Percentiles rank a stretch among this genome's conserved stretches.
phyloP scores from a whole-genome alignment of 2,797 vertebrate species.

The Enteromius afrohamiltoni region DNA sequence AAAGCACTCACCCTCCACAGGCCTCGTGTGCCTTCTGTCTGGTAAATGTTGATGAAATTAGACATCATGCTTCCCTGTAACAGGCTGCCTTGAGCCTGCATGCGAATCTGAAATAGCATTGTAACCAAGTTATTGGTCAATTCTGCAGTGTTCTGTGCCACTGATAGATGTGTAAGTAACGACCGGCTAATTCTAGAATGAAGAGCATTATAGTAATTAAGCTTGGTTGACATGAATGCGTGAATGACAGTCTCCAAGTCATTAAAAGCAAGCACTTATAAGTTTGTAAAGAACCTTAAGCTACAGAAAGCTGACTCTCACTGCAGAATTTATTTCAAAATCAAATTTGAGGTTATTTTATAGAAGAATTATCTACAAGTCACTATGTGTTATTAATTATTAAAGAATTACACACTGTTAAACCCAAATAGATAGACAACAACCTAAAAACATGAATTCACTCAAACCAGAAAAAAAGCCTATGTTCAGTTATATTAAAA shows the following conservation, averaged over 20 bases:
- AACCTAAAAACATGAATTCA: not conserved
- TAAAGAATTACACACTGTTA: not conserved
- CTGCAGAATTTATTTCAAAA: not conserved
- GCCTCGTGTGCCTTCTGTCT: conserved; percentile 91
- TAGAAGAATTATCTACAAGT: not conserved
- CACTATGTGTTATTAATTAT: not conserved
- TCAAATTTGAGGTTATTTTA: not conserved
- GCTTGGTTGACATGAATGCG: not conserved
- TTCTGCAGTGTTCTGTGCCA: not conserved
- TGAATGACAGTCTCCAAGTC: not conserved
- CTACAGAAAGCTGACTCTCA: not conserved
- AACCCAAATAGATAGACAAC: not conserved
- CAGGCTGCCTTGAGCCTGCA: conserved; percentile 95
- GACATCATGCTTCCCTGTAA: conserved; percentile 96
- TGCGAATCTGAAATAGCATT: conserved; percentile 83
- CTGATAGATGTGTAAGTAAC: not conserved
- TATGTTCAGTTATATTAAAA: not conserved
- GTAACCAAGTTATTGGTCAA: no score
- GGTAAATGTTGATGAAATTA: conserved; percentile 97
- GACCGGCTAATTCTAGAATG: not conserved
- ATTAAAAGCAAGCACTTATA: not conserved
- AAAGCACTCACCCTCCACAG: conserved; percentile 89
- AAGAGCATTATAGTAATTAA: not conserved
- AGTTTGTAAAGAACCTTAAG: not conserved
- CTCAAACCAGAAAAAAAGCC: not conserved